Conservation (phyloP, 2,113 vertebrate genomes). For the Colossoma macropomum region DNA sequence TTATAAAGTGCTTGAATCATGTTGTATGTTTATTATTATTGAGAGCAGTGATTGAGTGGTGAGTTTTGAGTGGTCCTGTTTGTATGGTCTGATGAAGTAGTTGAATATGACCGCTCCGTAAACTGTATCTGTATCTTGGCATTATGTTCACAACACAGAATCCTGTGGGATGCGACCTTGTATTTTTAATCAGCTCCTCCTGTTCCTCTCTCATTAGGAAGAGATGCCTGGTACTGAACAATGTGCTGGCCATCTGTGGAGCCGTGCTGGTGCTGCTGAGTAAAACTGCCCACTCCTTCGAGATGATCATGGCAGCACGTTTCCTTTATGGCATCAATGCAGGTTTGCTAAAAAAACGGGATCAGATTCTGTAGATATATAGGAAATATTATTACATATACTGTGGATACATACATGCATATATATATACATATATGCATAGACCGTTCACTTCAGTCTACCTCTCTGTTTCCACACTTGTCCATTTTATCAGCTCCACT, state of each 20-base stretch:
- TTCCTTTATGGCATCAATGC: constrained; percentile 60
- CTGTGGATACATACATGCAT: too few relatives aligned
- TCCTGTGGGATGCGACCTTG: background rate
- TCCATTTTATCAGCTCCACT: too few relatives aligned
- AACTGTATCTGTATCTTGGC: background rate
- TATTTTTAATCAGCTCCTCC: background rate
- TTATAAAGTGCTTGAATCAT: too few relatives aligned
- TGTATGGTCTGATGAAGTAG: too few relatives aligned
- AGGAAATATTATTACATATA: too few relatives aligned
- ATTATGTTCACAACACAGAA: background rate
- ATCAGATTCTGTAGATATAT: too few relatives aligned
- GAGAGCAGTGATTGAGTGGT: too few relatives aligned
- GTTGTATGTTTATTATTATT: too few relatives aligned
- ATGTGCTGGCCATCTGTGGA: constrained; percentile 66
- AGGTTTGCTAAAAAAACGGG: constrained; percentile 18
- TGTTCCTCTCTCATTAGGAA: constrained; percentile 66
- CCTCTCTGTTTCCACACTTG: too few relatives aligned
- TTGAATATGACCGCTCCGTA: background rate
- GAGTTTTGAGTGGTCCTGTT: too few relatives aligned
- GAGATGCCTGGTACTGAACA: constrained; percentile 71
- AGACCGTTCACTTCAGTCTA: too few relatives aligned
- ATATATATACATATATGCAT: too few relatives aligned
- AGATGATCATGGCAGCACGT: constrained; percentile 78
- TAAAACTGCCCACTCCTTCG: constrained; percentile 71
- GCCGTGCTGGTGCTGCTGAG: constrained; percentile 74